These are phyloP conservation scores for Corapipo altera DNA, from an alignment of 2,113 vertebrate species.

Conservation along the genomic window DNA sequence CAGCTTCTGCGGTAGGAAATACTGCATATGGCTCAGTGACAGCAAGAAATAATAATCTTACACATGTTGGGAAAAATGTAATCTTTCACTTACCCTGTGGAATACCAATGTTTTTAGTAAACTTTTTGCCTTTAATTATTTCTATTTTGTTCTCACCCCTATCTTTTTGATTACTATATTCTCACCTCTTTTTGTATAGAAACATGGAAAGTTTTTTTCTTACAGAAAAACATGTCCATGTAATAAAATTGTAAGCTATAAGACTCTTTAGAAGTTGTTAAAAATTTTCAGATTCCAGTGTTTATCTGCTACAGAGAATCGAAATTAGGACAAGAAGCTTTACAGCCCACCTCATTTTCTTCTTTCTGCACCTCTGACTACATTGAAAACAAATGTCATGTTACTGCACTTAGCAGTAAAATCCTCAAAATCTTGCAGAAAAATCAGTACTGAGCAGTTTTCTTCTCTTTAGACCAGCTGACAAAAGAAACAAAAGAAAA, in stretches of 20 bases:
- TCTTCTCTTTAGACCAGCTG: constrained; percentile 21
- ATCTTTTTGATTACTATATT: neutral
- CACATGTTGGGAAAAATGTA: neutral
- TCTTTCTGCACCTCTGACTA: neutral
- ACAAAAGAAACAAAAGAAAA: constrained; percentile 55
- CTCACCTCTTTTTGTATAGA: neutral
- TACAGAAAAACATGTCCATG: neutral
- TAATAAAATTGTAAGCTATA: neutral
- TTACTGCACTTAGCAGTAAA: constrained; percentile 4
- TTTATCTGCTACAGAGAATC: neutral
- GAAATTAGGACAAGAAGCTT: neutral
- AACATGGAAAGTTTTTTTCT: neutral
- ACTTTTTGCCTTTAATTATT: neutral
- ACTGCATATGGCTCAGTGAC: neutral
- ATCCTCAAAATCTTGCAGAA: constrained; percentile 31
- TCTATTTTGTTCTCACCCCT: neutral
- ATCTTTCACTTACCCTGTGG: neutral
- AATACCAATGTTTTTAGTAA: neutral
- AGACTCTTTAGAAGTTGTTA: neutral
- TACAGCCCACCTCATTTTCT: neutral
- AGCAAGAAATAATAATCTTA: neutral
- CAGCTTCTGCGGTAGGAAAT: neutral
- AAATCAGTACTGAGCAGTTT: neutral
- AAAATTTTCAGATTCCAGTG: neutral
- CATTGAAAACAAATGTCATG: neutral